Evolutionary conservation across 2,888 invertebrate species (phyloP).

Genomic region (Sinopyrophorus schimmeli): DNA sequence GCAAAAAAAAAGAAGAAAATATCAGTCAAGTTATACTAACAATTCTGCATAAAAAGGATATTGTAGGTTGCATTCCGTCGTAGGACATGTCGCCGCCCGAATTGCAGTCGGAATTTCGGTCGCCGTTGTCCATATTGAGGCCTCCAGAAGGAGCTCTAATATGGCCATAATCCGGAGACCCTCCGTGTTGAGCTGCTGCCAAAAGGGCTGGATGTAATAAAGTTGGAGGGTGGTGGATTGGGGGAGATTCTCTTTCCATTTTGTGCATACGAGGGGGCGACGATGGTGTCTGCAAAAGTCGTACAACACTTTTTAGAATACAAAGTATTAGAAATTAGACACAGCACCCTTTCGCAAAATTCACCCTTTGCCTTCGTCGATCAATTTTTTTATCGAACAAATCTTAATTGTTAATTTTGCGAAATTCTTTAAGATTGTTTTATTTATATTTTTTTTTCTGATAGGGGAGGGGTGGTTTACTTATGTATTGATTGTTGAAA

Average conservation of each 20-base stretch:
- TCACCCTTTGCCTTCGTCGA: too few relatives aligned
- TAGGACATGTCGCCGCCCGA: constrained; percentile 87
- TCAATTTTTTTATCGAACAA: too few relatives aligned
- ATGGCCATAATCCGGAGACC: constrained; percentile 79
- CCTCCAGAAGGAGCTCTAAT: constrained; percentile 60
- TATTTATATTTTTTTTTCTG: too few relatives aligned
- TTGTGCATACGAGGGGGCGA: constrained; percentile 70
- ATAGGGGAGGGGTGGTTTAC: too few relatives aligned
- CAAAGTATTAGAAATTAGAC: too few relatives aligned
- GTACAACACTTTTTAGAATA: too few relatives aligned
- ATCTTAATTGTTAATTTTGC: too few relatives aligned
- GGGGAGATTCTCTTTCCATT: constrained; percentile 79
- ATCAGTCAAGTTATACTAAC: constrained; percentile 23
- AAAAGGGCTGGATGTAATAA: constrained; percentile 83
- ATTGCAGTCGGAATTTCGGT: constrained; percentile 88
- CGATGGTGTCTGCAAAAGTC: constrained; percentile 54
- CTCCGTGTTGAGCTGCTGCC: constrained; percentile 80
- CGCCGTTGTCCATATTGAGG: constrained; percentile 77
- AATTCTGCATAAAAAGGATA: constrained; percentile 80
- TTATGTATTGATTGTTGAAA: too few relatives aligned
- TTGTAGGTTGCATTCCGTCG: constrained; percentile 93
- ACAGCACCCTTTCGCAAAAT: too few relatives aligned
- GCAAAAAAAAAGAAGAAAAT: too few relatives aligned
- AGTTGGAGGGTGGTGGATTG: constrained; percentile 81
- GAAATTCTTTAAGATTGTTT: too few relatives aligned